phyloP scores from a whole-genome alignment of 2,797 vertebrate genomes.

The Poeciliopsis turneri region DNA sequence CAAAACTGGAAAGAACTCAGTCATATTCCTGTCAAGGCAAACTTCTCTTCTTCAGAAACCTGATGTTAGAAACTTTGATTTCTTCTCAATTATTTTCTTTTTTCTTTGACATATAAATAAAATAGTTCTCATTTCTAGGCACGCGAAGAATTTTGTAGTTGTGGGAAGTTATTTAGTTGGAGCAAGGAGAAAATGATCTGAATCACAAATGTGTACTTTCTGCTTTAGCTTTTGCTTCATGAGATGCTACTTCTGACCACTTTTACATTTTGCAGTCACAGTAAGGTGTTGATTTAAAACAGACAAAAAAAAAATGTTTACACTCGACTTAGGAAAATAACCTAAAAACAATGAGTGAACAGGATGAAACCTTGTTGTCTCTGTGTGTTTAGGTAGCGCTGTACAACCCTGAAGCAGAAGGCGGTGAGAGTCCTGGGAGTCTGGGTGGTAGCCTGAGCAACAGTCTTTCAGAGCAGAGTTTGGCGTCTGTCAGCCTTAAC shows the following conservation, averaged over 20 bases:
- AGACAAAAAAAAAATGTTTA: no score
- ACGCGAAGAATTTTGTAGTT: not conserved
- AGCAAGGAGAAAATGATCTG: not conserved
- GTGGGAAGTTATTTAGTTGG: not conserved
- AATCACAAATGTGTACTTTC: not conserved
- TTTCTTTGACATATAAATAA: no score
- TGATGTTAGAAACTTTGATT: not conserved
- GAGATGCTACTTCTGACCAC: not conserved
- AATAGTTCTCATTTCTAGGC: no score
- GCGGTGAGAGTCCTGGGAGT: conserved; percentile 90
- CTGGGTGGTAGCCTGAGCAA: conserved; percentile 89
- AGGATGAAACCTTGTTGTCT: conserved; percentile 30
- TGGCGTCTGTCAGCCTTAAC: conserved; percentile 90
- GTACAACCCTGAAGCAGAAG: conserved; percentile 90
- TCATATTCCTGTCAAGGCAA: not conserved
- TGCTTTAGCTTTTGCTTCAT: not conserved
- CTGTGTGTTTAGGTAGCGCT: conserved; percentile 83
- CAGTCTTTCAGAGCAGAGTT: conserved; percentile 91
- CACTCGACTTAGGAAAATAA: not conserved
- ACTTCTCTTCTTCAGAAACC: not conserved
- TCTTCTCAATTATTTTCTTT: no score
- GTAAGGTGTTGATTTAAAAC: not conserved
- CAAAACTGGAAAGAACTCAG: not conserved
- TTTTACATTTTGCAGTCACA: not conserved
- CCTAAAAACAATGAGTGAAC: conserved; percentile 18